Base-by-base conservation (phyloP, 2,888 invertebrate genomes). In the Leucania comma region DNA sequence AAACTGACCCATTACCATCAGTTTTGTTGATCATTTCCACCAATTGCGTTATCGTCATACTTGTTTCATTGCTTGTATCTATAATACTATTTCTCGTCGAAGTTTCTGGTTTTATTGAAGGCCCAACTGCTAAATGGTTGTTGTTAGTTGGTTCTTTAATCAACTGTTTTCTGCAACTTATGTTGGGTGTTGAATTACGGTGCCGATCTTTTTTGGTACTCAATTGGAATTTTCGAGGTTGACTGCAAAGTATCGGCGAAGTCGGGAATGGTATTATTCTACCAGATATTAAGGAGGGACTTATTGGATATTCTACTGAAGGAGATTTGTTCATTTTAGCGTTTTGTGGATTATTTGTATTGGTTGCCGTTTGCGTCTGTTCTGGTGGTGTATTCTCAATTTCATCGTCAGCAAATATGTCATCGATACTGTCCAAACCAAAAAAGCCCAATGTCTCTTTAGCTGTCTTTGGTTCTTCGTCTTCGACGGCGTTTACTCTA, bases 31-130 rank as follows among this genome's bases (percentile, higher is more conserved):
- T 94, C 88, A 96, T 92, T 75, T 95, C 92, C 35, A 96, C 92
- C 32, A 95, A 87, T 87, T 96, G 96, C 17, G 96, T 95, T 66
- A 96, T 92, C 4, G 96, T 93, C 53, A 95, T 91, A 74, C 94
- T 96, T 88, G 93, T 93, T 69, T 92, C 86, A 32, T 67, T 58
- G 17, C 83, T 91, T 50, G 86, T 90, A 50, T 91, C 86, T 54
- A 82, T 72, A 53, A 81, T 35, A 72, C 78, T 86, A 57, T 78
- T 84, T 70, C 72, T 84, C 1, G 65, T 70, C 1, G 80, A 60
- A 63, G 42, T 82, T 22, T 75, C 76, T 9, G 63, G 50, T 50
- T 71, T 79, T 46, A 81, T 76, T 65, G 81, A 69, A 24, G 66
- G 50, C 12, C 70, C 60, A 29, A 74, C 42, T 24, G 75, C 71